Percentiles rank a stretch among this genome's conserved stretches.
phyloP scores from a whole-genome alignment of 2,888 invertebrate genomes.

The Galerucella pusilla region DNA sequence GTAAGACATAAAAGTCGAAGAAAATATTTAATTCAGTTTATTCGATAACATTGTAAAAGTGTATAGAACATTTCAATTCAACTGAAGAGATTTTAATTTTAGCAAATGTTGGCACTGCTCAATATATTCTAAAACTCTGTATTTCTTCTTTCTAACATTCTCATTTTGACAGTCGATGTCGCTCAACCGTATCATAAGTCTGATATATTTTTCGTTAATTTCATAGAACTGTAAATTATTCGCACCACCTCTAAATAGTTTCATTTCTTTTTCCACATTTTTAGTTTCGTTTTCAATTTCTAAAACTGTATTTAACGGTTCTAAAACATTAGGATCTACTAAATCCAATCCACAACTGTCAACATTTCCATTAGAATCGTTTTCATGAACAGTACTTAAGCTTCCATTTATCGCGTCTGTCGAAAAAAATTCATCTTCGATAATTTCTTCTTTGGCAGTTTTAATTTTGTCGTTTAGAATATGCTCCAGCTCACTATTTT shows the following conservation, averaged over 20 bases:
- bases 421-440: conserved; percentile 13
- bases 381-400: conserved; percentile 6
- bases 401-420: conserved; percentile 17
- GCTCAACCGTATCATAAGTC: conserved; percentile 46
- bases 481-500: conserved; percentile 17
- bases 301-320: conserved; percentile 38
- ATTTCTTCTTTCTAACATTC: conserved; percentile 45
- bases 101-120: conserved; percentile 44
- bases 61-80: conserved; percentile 28
- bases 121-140: conserved; percentile 44
- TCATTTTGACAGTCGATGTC: conserved; percentile 44
- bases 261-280: conserved; percentile 44
- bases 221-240: conserved; percentile 49
- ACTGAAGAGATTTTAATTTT: conserved; percentile 14
- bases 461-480: neutral
- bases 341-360: conserved; percentile 37
- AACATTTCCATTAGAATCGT: conserved; percentile 20
- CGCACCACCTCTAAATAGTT: conserved; percentile 37
- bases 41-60: too few species aligned
- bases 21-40: too few species aligned
- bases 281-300: conserved; percentile 41
- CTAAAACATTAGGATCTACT: conserved; percentile 43
- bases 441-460: neutral
- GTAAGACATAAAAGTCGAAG: too few species aligned
- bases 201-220: conserved; percentile 48